Evolutionary conservation across 2,797 vertebrate species (phyloP).

Genomic region (Myiothlypis coronata): DNA sequence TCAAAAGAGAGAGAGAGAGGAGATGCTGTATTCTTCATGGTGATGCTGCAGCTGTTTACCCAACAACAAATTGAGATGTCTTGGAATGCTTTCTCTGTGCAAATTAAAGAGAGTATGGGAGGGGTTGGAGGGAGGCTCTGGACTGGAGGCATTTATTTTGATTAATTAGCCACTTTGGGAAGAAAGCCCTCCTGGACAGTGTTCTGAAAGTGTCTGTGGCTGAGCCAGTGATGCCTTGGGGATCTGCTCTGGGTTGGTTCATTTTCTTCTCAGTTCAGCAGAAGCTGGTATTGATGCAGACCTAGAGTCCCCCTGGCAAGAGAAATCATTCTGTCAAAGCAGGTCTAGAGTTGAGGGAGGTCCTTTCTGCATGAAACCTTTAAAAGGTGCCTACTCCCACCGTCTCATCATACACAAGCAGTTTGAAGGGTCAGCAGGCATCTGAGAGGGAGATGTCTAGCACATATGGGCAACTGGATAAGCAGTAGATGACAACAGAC

Average conservation of each 20-base stretch:
- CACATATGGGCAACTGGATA: neutral
- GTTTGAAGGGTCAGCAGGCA: neutral
- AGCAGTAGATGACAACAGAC: neutral
- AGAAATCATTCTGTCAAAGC: neutral
- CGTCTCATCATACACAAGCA: neutral
- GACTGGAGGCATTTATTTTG: slow-evolving; percentile 42
- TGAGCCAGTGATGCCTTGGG: neutral
- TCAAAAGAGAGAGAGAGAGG: neutral
- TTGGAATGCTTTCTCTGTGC: neutral
- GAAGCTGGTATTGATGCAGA: neutral
- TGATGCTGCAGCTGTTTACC: neutral
- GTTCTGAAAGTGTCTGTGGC: neutral
- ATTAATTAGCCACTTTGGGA: slow-evolving; percentile 39
- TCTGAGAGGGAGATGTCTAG: neutral
- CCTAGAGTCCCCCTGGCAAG: neutral
- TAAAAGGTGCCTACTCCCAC: neutral
- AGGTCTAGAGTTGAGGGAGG: neutral
- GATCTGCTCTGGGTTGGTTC: neutral
- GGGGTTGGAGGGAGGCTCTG: neutral
- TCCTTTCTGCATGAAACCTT: neutral
- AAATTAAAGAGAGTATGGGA: neutral
- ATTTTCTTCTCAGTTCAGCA: neutral
- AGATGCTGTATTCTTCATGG: neutral
- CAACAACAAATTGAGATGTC: slow-evolving; percentile 18
- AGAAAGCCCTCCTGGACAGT: neutral